These are phyloP conservation scores for Lutraria rhynchaena DNA, from an alignment of 1,140 invertebrate species.

Conservation along the genomic window DNA sequence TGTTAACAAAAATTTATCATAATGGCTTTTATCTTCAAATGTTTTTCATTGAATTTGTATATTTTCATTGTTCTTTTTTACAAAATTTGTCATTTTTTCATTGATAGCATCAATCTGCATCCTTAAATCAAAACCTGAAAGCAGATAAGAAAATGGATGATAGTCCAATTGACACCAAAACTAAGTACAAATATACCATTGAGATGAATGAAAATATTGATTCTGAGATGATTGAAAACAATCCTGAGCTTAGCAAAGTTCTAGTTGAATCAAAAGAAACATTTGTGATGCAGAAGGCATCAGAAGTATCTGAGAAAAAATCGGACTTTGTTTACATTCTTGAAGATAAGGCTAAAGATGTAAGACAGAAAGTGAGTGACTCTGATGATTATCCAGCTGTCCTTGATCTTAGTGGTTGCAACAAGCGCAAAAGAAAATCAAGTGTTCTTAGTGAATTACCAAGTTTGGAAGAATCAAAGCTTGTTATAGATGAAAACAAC, in stretches of 20 bases:
- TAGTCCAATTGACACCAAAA: neutral
- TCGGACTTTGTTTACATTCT: no score
- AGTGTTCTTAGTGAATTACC: slow-evolving; percentile 10
- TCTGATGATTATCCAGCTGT: neutral
- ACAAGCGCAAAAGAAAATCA: slow-evolving; percentile 47
- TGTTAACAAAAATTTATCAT: no score
- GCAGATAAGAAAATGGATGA: neutral
- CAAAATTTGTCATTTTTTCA: no score
- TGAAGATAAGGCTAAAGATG: neutral
- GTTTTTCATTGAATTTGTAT: no score
- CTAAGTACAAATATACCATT: slow-evolving; percentile 23
- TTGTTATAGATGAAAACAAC: neutral
- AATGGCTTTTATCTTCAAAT: no score
- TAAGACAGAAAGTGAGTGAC: neutral
- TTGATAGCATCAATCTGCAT: no score
- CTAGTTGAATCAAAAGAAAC: neutral
- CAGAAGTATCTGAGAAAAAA: no score
- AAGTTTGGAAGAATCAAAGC: neutral
- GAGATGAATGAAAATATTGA: slow-evolving; percentile 12
- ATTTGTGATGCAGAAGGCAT: no score
- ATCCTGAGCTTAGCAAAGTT: neutral
- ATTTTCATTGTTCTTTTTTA: no score
- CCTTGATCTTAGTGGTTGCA: slow-evolving; percentile 14
- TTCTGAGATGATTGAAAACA: neutral
- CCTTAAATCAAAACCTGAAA: no score